Base-by-base conservation (phyloP, 2,797 vertebrate genomes). In the Epinephelus awoara region DNA sequence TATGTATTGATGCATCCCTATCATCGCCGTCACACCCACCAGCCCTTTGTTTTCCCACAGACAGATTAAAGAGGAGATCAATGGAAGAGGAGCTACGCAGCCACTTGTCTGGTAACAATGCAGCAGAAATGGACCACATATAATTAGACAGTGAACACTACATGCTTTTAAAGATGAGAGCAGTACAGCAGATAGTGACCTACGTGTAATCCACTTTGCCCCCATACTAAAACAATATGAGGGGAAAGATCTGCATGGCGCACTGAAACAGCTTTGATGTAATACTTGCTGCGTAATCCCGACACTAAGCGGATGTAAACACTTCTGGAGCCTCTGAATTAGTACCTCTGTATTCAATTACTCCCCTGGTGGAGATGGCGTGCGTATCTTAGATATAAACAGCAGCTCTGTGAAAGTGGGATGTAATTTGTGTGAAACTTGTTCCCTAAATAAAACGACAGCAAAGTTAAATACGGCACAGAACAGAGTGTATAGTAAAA, bases 271-370 rank as follows among this genome's bases (percentile, higher is more conserved):
- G 78, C 61, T 88, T 80, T 87, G 71, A 91, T 90, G 82, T 79
- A 79, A 81, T 74, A 68, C 82, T 80, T 68, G 58, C 69, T 56
- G 57, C 75, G 77, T 90, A 85, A 87, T 90, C 78, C 71, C 27
- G 62, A 75, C 74, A 71, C 72, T 88, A 89, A 93, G 72, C 27
- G 54, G 76, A 89, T 86, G 74, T 86, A 85, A 89, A 87, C 83
- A 76, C 67, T 82, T 72, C 71, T 61, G 65, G 57, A 75, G 84
- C 62, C 65, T 86, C 80, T 86, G 67, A 91, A 92, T 91, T 83
- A 88, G 71, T 72, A 76, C 64, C 69, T 63, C 34, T 77, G 62
- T 79, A 83, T 91, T 93, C 77, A 92, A 82, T 94, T 83, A 92
- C 72, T 87, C 85, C 79, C 74, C 61, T 64, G 68, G 84, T 57